Evolutionary conservation across 2,797 vertebrate species (phyloP).

Genomic region (Eulemur rubriventer): DNA sequence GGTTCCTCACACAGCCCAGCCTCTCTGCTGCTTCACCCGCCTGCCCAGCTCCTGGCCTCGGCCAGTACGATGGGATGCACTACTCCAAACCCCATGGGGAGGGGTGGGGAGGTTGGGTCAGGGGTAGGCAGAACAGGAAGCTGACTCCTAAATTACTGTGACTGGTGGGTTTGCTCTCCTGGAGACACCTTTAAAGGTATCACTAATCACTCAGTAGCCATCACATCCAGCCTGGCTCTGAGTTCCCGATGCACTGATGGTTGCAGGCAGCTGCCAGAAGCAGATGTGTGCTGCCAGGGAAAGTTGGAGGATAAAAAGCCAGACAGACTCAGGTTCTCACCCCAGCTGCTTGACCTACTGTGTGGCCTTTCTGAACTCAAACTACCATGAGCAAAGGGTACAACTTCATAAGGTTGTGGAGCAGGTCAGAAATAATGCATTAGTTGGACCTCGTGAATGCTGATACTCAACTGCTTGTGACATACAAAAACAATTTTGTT

Average conservation of each 20-base stretch:
- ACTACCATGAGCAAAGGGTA: fast-evolving
- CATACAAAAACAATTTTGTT: background rate
- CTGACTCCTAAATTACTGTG: constrained; percentile 15
- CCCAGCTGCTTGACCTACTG: background rate
- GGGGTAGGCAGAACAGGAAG: background rate
- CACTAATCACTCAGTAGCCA: background rate
- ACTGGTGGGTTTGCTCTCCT: background rate
- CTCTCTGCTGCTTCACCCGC: background rate
- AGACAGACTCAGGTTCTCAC: background rate
- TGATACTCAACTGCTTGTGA: background rate
- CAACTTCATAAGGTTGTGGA: background rate
- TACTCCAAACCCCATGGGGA: background rate
- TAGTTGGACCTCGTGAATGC: background rate
- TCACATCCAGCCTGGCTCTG: background rate
- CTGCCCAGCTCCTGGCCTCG: background rate
- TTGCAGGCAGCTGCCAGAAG: background rate
- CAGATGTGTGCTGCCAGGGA: background rate
- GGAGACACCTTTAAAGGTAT: background rate
- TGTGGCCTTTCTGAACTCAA: background rate
- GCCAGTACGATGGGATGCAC: background rate
- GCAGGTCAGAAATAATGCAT: background rate
- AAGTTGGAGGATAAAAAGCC: background rate
- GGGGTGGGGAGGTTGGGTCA: background rate
- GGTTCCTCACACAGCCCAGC: background rate
- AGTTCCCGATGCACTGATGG: background rate